Percentiles rank a stretch among this genome's conserved stretches.
phyloP scores from a whole-genome alignment of 1,140 invertebrate species.

The Theocolax elegans region DNA sequence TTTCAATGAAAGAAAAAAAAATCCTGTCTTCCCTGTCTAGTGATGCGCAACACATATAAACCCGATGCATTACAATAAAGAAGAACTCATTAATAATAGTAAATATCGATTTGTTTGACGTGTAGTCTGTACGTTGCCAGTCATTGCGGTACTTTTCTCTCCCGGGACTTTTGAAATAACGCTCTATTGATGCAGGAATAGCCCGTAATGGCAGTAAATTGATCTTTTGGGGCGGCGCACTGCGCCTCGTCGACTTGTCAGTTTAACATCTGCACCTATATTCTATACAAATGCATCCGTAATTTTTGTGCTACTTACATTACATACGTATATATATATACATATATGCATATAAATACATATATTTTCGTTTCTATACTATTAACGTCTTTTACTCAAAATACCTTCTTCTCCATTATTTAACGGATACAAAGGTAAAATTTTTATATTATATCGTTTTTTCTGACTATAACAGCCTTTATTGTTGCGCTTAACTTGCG shows the following conservation, averaged over 20 bases:
- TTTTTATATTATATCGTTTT: too few species aligned
- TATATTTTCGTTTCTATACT: too few species aligned
- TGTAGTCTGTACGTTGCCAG: conserved; percentile 43
- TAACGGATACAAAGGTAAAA: too few species aligned
- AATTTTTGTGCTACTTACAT: conserved; percentile 5
- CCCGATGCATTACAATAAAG: conserved; percentile 2
- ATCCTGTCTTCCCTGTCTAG: conserved; percentile 4
- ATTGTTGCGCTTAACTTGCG: too few species aligned
- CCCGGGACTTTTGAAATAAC: conserved; percentile 45
- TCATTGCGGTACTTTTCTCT: conserved; percentile 46
- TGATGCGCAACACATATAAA: conserved; percentile 6
- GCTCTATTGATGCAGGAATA: conserved; percentile 35
- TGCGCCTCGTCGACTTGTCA: neutral
- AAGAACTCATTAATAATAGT: conserved; percentile 52
- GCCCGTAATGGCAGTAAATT: conserved; percentile 49
- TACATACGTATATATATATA: too few species aligned
- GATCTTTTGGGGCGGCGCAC: conserved; percentile 42
- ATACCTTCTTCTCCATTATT: too few species aligned
- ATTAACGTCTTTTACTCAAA: too few species aligned
- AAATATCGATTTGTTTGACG: conserved; percentile 56
- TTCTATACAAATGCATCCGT: neutral
- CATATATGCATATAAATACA: too few species aligned
- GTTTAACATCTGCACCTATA: conserved; percentile 21
- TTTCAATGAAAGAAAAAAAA: conserved; percentile 3
- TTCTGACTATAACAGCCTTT: too few species aligned